phyloP scores from a whole-genome alignment of 2,888 invertebrate genomes.

The Caenorhabditis angaria region DNA sequence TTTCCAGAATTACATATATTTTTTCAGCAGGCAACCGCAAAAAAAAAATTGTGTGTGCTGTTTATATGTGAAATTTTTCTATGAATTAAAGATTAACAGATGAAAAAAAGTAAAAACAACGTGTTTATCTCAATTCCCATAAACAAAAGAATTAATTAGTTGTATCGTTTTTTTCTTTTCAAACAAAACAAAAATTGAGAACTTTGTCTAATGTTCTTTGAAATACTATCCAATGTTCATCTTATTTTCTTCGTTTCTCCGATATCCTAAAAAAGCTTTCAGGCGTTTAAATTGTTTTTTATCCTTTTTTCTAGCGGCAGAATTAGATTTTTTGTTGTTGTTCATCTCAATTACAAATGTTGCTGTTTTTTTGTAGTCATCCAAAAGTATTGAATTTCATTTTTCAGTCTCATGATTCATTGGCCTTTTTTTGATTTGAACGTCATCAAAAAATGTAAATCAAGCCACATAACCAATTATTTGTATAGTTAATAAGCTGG shows the following conservation, averaged over 20 bases:
- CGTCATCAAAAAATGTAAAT: too few species aligned
- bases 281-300: conserved; percentile 1
- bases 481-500: too few species aligned
- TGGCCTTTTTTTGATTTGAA: too few species aligned
- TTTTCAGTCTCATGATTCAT: too few species aligned
- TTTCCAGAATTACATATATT: too few species aligned
- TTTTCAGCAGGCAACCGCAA: too few species aligned
- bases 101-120: neutral
- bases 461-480: too few species aligned
- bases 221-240: neutral
- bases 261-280: conserved; percentile 4
- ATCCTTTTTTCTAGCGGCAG: neutral
- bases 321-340: neutral
- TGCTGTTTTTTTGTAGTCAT: too few species aligned
- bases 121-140: neutral
- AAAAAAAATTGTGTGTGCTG: too few species aligned
- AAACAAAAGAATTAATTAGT: neutral
- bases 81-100: neutral
- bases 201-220: neutral
- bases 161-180: neutral
- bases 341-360: too few species aligned
- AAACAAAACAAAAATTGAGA: too few species aligned
- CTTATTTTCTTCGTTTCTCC: neutral
- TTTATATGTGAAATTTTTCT: neutral
- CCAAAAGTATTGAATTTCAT: too few species aligned